Evolutionary conservation across 2,113 vertebrate genomes (phyloP).

Genomic region (Forbesichthys papilliferus): DNA sequence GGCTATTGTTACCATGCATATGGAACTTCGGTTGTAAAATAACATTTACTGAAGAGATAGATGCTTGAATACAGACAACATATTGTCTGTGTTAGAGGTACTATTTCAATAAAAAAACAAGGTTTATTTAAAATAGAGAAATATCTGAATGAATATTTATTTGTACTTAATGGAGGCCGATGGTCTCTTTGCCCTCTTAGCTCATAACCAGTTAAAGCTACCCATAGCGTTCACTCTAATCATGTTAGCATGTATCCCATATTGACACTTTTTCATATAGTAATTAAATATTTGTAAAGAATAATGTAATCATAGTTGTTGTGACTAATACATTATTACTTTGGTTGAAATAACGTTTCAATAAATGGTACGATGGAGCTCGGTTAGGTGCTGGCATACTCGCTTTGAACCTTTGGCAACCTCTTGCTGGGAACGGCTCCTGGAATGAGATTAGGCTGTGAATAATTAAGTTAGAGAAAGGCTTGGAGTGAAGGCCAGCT

Average conservation of each 20-base stretch:
- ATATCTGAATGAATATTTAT: not conserved
- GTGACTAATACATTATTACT: not conserved
- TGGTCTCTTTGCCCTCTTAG: not conserved
- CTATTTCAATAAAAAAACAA: too few species aligned
- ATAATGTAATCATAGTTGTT: not conserved
- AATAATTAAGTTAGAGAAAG: slow-evolving; percentile 63
- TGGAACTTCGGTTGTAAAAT: too few species aligned
- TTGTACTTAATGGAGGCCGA: not conserved
- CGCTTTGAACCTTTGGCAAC: slow-evolving; percentile 25
- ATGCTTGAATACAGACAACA: too few species aligned
- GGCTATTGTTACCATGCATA: too few species aligned
- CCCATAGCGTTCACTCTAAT: too few species aligned
- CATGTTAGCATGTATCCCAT: not conserved
- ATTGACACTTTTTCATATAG: not conserved
- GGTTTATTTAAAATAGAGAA: too few species aligned
- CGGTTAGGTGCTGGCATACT: slow-evolving; percentile 12
- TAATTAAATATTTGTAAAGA: not conserved
- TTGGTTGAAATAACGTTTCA: not conserved
- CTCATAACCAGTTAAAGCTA: not conserved
- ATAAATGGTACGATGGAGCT: not conserved
- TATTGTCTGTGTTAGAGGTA: too few species aligned
- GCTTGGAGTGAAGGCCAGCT: slow-evolving; percentile 31
- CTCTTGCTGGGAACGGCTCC: slow-evolving; percentile 44
- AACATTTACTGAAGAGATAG: too few species aligned
- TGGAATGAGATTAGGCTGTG: slow-evolving; percentile 71